Evolutionary conservation across 2,888 invertebrate species (phyloP).

Genomic region (Graphium colonna): DNA sequence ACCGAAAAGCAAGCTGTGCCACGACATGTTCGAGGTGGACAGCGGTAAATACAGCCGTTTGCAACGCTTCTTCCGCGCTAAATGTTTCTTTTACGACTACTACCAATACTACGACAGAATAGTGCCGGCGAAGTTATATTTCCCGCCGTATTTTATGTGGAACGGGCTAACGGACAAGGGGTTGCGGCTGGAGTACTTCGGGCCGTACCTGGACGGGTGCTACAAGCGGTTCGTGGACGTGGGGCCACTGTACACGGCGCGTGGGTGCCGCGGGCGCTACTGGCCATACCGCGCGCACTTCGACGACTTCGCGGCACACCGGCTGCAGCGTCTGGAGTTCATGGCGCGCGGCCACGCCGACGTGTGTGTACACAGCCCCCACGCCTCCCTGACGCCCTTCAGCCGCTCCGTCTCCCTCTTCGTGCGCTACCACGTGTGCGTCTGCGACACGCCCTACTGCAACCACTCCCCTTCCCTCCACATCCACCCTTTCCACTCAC

Average conservation of each 20-base stretch:
- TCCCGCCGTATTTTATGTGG: neutral
- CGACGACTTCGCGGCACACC: conserved; percentile 22
- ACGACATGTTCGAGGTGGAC: conserved; percentile 27
- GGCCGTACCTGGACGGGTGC: conserved; percentile 29
- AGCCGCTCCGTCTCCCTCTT: conserved; percentile 31
- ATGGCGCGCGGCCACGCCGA: conserved; percentile 23
- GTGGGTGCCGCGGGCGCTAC: conserved; percentile 26
- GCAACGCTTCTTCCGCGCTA: conserved; percentile 20
- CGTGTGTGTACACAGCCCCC: conserved; percentile 31
- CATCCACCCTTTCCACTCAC: too few species aligned
- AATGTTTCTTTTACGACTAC: conserved; percentile 2
- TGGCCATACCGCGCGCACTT: neutral
- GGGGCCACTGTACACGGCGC: conserved; percentile 29
- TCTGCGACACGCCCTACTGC: conserved; percentile 32
- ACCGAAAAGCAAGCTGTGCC: conserved; percentile 25
- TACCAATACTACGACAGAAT: neutral
- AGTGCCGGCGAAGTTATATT: too few species aligned
- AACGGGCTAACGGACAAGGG: conserved; percentile 3
- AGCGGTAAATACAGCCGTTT: conserved; percentile 13
- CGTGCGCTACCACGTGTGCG: conserved; percentile 37
- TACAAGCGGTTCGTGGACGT: conserved; percentile 33
- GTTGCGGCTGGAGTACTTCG: conserved; percentile 1
- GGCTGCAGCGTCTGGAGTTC: conserved; percentile 29
- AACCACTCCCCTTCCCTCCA: conserved; percentile 22
- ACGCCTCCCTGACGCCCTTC: conserved; percentile 36